Conservation (phyloP, 1,140 invertebrate genomes). For the Scaptomyza pallida region DNA sequence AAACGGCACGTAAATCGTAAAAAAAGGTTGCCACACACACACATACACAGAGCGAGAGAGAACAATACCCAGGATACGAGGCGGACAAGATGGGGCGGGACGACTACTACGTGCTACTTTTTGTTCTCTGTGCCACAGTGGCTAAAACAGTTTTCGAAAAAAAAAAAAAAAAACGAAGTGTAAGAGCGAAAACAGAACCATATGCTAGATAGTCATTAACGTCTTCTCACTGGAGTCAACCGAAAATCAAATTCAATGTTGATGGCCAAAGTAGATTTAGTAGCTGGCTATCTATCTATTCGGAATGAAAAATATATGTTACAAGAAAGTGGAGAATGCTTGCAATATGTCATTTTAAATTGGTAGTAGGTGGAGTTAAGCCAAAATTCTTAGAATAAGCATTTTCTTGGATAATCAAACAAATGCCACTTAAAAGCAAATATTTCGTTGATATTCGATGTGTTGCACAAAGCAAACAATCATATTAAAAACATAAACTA, state of each 20-base stretch:
- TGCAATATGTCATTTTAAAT: too few relatives aligned
- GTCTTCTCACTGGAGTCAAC: conserved; percentile 21
- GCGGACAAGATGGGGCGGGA: not conserved
- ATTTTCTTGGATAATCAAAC: too few relatives aligned
- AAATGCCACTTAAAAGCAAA: too few relatives aligned
- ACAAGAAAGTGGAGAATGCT: too few relatives aligned
- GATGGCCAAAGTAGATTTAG: not conserved
- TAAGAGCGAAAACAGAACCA: conserved; percentile 4
- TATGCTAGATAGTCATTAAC: conserved; percentile 27
- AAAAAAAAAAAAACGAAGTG: not conserved
- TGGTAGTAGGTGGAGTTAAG: not conserved
- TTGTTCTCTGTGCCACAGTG: conserved; percentile 2
- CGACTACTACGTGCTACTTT: conserved; percentile 23
- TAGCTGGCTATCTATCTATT: not conserved
- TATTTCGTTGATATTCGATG: too few relatives aligned
- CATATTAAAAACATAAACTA: too few relatives aligned
- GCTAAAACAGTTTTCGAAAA: conserved; percentile 20
- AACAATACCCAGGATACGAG: conserved; percentile 21
- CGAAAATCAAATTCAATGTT: conserved; percentile 1
- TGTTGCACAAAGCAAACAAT: too few relatives aligned
- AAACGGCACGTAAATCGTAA: conserved; percentile 79
- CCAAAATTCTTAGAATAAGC: too few relatives aligned
- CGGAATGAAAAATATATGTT: too few relatives aligned
- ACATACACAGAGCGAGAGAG: too few relatives aligned
- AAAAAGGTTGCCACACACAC: conserved; percentile 70